A percentile compares a stretch with the other conserved stretches of the same genome.
phyloP scores from a whole-genome alignment of 2,888 invertebrate genomes.

The Hesperia comma region DNA sequence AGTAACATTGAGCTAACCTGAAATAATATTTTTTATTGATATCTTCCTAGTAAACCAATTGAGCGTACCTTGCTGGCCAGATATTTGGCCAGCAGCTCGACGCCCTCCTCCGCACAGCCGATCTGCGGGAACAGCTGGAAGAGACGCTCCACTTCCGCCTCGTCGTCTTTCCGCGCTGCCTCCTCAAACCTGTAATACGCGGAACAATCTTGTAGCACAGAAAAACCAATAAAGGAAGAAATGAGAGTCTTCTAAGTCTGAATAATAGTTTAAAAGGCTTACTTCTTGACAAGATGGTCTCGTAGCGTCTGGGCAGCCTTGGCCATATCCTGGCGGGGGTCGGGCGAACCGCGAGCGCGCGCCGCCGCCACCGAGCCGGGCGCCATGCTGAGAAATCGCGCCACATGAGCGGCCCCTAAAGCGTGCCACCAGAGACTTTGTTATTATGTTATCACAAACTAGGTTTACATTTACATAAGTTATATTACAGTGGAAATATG shows the following conservation, averaged over 20 bases:
- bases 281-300: constrained; percentile 70
- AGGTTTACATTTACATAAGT: no score
- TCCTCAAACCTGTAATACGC: constrained; percentile 89
- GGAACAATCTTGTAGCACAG: no score
- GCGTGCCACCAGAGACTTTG: no score
- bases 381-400: constrained; percentile 96
- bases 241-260: no score
- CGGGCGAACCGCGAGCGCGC: constrained; percentile 69
- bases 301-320: constrained; percentile 68
- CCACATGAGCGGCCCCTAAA: constrained; percentile 95
- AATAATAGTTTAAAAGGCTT: constrained; percentile 29
- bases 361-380: constrained; percentile 87
- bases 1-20: no score
- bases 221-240: no score
- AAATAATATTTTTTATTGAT: no score
- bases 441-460: no score
- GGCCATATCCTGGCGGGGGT: constrained; percentile 70
- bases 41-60: not conserved
- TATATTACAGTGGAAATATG: no score
- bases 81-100: constrained; percentile 94
- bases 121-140: constrained; percentile 98
- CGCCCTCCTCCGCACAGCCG: constrained; percentile 95
- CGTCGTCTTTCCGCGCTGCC: constrained; percentile 93
- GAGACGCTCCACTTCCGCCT: constrained; percentile 95
- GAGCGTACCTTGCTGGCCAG: constrained; percentile 89